These are phyloP conservation scores for Drosophila putrida DNA, from an alignment of 2,888 invertebrate species.

Conservation along the genomic window DNA sequence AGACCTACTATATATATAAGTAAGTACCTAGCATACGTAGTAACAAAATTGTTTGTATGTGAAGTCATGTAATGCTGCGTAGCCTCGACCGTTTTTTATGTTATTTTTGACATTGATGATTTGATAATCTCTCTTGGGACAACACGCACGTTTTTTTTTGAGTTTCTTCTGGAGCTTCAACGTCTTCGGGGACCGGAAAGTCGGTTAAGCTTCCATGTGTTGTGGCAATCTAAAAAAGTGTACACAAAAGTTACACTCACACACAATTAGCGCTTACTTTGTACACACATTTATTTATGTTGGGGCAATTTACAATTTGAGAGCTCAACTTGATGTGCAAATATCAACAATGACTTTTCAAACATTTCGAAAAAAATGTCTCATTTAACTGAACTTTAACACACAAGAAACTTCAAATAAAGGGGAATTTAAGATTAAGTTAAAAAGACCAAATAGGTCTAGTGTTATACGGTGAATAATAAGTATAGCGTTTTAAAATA, in stretches of 20 bases:
- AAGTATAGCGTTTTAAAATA: neutral
- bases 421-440: neutral
- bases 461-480: neutral
- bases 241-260: neutral
- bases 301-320: constrained; percentile 33
- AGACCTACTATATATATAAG: constrained; percentile 2
- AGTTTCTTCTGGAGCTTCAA: constrained; percentile 15
- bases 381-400: constrained; percentile 3
- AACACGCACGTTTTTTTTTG: constrained; percentile 27
- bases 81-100: constrained; percentile 41
- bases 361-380: constrained; percentile 11
- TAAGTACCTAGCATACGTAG: neutral
- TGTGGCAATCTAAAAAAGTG: constrained; percentile 20
- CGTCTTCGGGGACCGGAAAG: constrained; percentile 48
- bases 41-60: constrained; percentile 1
- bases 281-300: constrained; percentile 33
- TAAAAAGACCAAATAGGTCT: too few species aligned
- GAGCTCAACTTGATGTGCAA: constrained; percentile 18
- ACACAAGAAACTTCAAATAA: neutral
- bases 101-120: constrained; percentile 52
- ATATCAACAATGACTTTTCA: constrained; percentile 11
- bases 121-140: constrained; percentile 52
- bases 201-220: constrained; percentile 23
- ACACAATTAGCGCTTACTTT: constrained; percentile 36
- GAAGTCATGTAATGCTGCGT: constrained; percentile 42